Evolutionary conservation across 2,888 invertebrate species (phyloP).

Genomic region (Sarcophaga variegata): DNA sequence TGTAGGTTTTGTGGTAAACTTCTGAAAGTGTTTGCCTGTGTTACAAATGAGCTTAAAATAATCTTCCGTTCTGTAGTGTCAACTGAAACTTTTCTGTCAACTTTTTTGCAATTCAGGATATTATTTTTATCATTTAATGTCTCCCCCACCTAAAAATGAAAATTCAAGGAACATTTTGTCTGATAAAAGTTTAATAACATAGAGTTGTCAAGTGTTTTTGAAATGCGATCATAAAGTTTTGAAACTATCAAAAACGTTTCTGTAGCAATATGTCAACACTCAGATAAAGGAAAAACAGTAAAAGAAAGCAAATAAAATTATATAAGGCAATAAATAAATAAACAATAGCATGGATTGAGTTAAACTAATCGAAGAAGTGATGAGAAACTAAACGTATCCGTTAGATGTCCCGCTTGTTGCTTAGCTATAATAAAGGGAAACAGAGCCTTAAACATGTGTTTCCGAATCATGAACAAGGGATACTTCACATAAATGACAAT

Average conservation of each 20-base stretch:
- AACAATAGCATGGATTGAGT: background rate
- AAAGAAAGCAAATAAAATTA: background rate
- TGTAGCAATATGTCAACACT: slow-evolving; percentile 44
- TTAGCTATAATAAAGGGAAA: slow-evolving; percentile 20
- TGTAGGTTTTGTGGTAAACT: too few species aligned
- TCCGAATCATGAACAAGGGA: slow-evolving; percentile 24
- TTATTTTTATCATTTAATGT: too few species aligned
- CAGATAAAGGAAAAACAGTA: background rate
- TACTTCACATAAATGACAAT: slow-evolving; percentile 21
- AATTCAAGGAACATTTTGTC: background rate
- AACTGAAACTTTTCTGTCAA: too few species aligned
- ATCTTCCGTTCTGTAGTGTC: too few species aligned
- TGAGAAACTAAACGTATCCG: slow-evolving; percentile 35
- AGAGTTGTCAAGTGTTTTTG: slow-evolving; percentile 50
- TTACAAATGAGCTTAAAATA: too few species aligned
- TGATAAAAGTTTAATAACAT: slow-evolving; percentile 23
- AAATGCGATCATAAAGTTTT: slow-evolving; percentile 52
- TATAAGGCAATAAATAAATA: background rate
- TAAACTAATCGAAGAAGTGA: background rate
- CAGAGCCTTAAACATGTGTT: slow-evolving; percentile 19
- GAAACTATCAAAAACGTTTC: slow-evolving; percentile 48
- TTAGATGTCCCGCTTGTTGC: background rate
- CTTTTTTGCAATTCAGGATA: too few species aligned
- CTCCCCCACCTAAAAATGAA: too few species aligned
- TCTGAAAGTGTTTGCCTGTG: too few species aligned